Evolutionary conservation across 37 sponge, comb jelly and placozoan species (phyloP).

Genomic region (Corticium candelabrum): DNA sequence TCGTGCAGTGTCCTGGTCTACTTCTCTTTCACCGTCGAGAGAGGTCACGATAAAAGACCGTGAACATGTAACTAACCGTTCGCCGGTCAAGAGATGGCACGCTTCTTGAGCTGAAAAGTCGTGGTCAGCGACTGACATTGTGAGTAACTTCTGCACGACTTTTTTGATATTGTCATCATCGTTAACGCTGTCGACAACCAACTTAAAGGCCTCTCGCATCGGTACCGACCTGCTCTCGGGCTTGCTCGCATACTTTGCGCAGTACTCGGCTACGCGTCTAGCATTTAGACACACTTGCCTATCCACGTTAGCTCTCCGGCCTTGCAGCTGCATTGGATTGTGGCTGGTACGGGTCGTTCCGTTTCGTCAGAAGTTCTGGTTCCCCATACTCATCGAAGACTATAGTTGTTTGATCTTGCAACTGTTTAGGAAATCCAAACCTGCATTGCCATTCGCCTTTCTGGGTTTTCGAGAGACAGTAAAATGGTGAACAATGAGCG

Average conservation of each 20-base stretch:
- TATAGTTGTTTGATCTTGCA: too few relatives aligned
- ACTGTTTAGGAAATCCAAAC: too few relatives aligned
- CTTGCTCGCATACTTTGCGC: constrained; percentile 27
- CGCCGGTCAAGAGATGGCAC: constrained; percentile 12
- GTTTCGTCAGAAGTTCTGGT: constrained; percentile 6
- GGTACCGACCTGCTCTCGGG: constrained; percentile 21
- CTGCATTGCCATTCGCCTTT: too few relatives aligned
- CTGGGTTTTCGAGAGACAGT: too few relatives aligned
- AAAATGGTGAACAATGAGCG: too few relatives aligned
- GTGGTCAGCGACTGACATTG: constrained; percentile 13
- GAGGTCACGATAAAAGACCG: constrained; percentile 1
- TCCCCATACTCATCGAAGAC: too few relatives aligned
- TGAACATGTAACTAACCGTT: constrained; percentile 5
- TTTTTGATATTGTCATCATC: background rate
- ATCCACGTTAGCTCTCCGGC: constrained; percentile 36
- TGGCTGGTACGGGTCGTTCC: constrained; percentile 25
- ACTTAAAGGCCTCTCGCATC: background rate
- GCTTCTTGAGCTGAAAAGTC: constrained; percentile 39
- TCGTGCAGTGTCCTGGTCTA: too few relatives aligned
- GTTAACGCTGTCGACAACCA: background rate
- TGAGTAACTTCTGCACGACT: constrained; percentile 3
- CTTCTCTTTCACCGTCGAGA: too few relatives aligned
- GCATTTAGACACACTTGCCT: constrained; percentile 9
- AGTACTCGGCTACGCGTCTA: constrained; percentile 14
- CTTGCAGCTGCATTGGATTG: constrained; percentile 11